Percentiles rank a stretch among this genome's conserved stretches.
These are phyloP conservation scores for Apis dorsata DNA, from an alignment of 1,140 invertebrate genomes.

Conservation along the genomic window DNA sequence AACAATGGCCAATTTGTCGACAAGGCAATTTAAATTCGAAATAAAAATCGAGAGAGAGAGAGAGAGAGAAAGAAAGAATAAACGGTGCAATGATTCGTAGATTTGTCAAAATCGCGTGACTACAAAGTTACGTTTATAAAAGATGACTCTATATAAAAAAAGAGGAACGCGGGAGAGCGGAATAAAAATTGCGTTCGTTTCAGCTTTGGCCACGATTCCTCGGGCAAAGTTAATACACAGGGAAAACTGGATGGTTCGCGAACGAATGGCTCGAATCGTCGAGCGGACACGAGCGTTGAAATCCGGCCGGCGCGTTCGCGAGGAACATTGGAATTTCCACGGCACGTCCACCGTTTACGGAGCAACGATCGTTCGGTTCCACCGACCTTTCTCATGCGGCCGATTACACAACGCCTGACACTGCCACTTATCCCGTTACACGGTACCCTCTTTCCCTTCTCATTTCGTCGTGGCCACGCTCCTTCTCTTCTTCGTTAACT, in stretches of 20 bases:
- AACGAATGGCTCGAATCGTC: background rate
- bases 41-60: no score
- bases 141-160: background rate
- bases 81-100: no score
- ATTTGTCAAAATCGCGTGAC: background rate
- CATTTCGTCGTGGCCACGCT: constrained; percentile 23
- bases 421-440: constrained; percentile 56
- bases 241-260: background rate
- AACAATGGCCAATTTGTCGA: no score
- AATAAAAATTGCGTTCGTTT: background rate
- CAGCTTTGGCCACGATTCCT: background rate
- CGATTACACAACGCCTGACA: constrained; percentile 52
- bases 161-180: background rate
- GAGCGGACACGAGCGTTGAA: background rate
- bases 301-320: constrained; percentile 9
- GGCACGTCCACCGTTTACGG: constrained; percentile 42
- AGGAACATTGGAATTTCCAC: constrained; percentile 46
- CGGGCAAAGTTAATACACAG: background rate
- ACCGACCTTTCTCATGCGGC: constrained; percentile 48
- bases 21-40: no score
- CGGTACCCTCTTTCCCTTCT: constrained; percentile 43
- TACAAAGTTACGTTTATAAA: background rate
- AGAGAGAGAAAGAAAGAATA: no score
- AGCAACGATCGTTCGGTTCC: constrained; percentile 50
- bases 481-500: constrained; percentile 13